Percentiles rank a stretch among this genome's conserved stretches.
Evolutionary conservation across 2,797 vertebrate species (phyloP).

Genomic region (Molossus alvarezi): DNA sequence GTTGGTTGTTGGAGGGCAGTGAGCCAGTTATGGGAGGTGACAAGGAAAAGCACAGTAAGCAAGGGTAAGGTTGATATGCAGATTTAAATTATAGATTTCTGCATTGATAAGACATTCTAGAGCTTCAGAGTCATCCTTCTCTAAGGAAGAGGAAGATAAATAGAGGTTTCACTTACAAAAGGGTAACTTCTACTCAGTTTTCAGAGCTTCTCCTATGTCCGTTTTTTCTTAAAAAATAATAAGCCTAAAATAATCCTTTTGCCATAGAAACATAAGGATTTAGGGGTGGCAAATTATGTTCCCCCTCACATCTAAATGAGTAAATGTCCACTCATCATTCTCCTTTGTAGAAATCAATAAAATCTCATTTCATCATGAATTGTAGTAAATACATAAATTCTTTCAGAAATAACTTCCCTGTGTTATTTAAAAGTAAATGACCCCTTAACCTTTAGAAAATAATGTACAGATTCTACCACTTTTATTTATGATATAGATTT

Average conservation of each 20-base stretch:
- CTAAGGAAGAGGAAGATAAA: not conserved
- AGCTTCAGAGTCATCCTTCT: not conserved
- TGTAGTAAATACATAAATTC: not conserved
- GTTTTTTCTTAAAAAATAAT: slow-evolving; percentile 14
- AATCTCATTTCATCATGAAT: slow-evolving; percentile 23
- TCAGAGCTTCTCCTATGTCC: not conserved
- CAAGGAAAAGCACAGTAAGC: not conserved
- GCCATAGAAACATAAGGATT: not conserved
- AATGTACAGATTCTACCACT: not conserved
- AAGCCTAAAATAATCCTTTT: not conserved
- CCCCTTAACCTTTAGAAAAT: slow-evolving; percentile 32
- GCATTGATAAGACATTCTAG: not conserved
- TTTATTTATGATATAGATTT: slow-evolving; percentile 50
- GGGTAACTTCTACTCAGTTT: not conserved
- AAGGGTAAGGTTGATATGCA: not conserved
- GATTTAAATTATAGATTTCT: not conserved
- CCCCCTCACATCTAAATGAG: slow-evolving; percentile 27
- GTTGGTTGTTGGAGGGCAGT: not conserved
- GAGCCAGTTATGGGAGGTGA: not conserved
- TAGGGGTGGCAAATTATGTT: not conserved
- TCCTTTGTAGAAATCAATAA: slow-evolving; percentile 48
- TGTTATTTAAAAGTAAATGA: slow-evolving; percentile 17
- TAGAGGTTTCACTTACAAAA: not conserved
- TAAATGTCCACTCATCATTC: not conserved
- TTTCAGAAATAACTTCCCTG: slow-evolving; percentile 39